These are phyloP conservation scores for Pollimyrus isidori DNA, from an alignment of 2,113 vertebrate species.

Conservation along the genomic window DNA sequence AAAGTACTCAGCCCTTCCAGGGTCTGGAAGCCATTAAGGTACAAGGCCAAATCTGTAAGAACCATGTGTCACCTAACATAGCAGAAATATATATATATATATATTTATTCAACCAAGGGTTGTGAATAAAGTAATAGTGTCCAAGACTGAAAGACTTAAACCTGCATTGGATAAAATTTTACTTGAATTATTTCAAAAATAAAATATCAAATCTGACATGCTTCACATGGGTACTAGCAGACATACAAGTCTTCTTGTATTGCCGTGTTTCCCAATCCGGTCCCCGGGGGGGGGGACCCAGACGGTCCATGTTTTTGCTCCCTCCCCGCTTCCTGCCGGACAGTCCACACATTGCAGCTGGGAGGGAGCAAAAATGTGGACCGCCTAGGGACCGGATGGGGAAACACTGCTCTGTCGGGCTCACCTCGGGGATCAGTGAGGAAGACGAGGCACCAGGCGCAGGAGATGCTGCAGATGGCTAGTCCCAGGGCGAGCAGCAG, in stretches of 20 bases:
- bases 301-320: neutral
- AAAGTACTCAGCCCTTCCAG: neutral
- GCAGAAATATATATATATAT: neutral
- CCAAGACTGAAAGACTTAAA: neutral
- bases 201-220: constrained; percentile 1
- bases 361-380: neutral
- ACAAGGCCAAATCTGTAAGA: neutral
- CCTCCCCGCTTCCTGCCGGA: neutral
- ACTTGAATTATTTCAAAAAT: neutral
- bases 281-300: neutral
- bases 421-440: constrained; percentile 63
- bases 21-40: neutral
- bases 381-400: neutral
- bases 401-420: neutral
- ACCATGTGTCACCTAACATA: neutral
- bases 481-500: constrained; percentile 64
- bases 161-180: neutral
- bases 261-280: neutral
- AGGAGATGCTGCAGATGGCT: constrained; percentile 64
- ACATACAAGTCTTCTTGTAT: neutral
- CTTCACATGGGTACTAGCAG: neutral
- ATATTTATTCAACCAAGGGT: neutral
- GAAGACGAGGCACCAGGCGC: constrained; percentile 71
- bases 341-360: neutral
- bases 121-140: neutral